Base-by-base conservation (phyloP, 2,113 vertebrate genomes). In the Arvicanthis niloticus region DNA sequence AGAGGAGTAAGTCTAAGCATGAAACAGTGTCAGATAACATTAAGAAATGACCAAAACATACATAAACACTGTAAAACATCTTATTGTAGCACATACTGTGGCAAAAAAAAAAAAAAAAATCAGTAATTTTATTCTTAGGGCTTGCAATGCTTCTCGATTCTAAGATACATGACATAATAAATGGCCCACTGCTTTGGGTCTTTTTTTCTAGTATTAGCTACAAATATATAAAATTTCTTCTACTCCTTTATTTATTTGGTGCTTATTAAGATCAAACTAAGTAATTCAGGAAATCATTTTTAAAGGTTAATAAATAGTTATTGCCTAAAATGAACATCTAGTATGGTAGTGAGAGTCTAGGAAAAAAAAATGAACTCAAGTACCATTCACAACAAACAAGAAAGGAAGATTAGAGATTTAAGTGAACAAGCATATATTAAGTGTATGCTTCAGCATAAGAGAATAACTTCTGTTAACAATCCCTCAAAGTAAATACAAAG, bases 21-120 rank as follows among this genome's bases (percentile, higher is more conserved):
- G 89, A 82, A 91, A 31, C 45, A 75, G 16, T 95, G 53, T 93
- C 96, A 95, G 96, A 96, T 93, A 93, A 90, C 80, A 93, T 90
- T 45, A 88, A 94, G 76, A 91, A 95, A 96, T 17, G 80, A 95
- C n/a, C 80, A 96, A 96, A 93, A 97, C 21, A 78, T 37, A 42
- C 5, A 88, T 22, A 73, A 70, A 68, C 12, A 60, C 7, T 73
- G 65, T 21, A 93, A 91, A 92, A 95, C 21, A 56, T 15, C 85
- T 82, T 93, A 96, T 91, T 95, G 96, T 76, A 92, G 92, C 48
- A 95, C 37, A 86, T n/a, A 26, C 9, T 77, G 88, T 93, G 84
- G 42, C 48, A 76, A 76, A 96, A 73, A 65, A 67, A 65, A 65
- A 42, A 76, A 76, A 96, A 73, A 65, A 67, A 65, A 65, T 15